Evolutionary conservation across 2,797 vertebrate species (phyloP).

Genomic region (Xiphophorus birchmanni): DNA sequence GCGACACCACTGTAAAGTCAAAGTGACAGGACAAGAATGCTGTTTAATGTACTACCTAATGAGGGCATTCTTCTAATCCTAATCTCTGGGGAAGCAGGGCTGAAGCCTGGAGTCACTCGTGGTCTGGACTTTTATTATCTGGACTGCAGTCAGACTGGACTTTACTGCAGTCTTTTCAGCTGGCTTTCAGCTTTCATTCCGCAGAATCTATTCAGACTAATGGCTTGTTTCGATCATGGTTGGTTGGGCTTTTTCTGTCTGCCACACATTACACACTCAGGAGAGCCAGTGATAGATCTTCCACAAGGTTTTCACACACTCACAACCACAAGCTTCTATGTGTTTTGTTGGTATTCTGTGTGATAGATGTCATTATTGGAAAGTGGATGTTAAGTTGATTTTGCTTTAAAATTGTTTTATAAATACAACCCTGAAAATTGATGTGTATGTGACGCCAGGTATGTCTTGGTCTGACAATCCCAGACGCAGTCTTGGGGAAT

Average conservation of each 20-base stretch:
- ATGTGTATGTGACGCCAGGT: background rate
- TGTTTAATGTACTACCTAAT: conserved; percentile 55
- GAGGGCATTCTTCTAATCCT: conserved; percentile 42
- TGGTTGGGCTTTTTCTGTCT: conserved; percentile 4
- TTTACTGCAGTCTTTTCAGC: conserved; percentile 10
- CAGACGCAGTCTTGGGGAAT: no score
- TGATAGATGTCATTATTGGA: background rate
- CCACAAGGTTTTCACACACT: background rate
- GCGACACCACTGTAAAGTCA: conserved; percentile 37
- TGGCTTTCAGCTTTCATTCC: conserved; percentile 8
- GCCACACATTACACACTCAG: background rate
- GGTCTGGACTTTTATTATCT: conserved; percentile 35
- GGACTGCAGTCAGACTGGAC: conserved; percentile 23
- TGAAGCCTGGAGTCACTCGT: conserved; percentile 16
- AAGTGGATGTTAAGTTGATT: background rate
- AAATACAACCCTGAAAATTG: background rate
- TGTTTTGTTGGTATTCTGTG: background rate
- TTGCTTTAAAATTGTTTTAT: background rate
- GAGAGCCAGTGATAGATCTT: background rate
- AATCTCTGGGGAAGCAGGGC: conserved; percentile 28
- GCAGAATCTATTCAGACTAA: conserved; percentile 21
- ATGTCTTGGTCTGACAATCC: no score
- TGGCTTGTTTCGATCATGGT: conserved; percentile 1
- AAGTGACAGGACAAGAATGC: conserved; percentile 15
- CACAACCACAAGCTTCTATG: background rate